Conservation (phyloP, 2,888 invertebrate species). For the Acanthosoma haemorrhoidale region DNA sequence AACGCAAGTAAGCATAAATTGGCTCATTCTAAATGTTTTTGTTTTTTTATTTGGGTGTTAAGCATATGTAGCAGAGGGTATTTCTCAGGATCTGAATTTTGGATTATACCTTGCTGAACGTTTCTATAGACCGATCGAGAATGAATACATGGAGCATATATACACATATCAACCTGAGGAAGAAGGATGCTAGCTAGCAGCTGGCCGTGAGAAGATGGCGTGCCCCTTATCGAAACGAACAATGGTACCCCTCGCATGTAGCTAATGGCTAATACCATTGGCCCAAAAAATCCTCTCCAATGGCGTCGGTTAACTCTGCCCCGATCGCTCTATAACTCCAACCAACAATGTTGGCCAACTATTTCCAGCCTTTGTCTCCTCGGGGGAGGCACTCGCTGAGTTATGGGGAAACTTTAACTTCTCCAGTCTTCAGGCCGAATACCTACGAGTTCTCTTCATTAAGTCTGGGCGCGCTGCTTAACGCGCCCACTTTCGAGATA, state of each 20-base stretch:
- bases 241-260: constrained; percentile 8
- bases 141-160: no score
- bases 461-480: neutral
- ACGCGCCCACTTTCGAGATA: neutral
- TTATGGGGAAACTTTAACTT: constrained; percentile 6
- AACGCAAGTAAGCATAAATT: no score
- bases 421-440: neutral
- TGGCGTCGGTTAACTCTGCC: neutral
- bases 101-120: no score
- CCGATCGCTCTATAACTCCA: neutral
- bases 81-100: no score
- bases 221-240: constrained; percentile 1
- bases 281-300: constrained; percentile 2
- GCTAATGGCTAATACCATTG: constrained; percentile 8
- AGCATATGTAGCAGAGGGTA: no score
- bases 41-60: no score
- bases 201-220: neutral
- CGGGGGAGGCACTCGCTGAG: neutral
- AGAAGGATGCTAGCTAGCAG: neutral
- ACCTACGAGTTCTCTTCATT: neutral
- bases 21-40: no score
- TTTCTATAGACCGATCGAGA: no score
- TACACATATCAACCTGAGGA: no score
- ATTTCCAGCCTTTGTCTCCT: constrained; percentile 22
- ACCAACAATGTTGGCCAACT: constrained; percentile 6